Evolutionary conservation across 2,797 vertebrate genomes (phyloP).

Genomic region (Tympanoctomys barrerae): DNA sequence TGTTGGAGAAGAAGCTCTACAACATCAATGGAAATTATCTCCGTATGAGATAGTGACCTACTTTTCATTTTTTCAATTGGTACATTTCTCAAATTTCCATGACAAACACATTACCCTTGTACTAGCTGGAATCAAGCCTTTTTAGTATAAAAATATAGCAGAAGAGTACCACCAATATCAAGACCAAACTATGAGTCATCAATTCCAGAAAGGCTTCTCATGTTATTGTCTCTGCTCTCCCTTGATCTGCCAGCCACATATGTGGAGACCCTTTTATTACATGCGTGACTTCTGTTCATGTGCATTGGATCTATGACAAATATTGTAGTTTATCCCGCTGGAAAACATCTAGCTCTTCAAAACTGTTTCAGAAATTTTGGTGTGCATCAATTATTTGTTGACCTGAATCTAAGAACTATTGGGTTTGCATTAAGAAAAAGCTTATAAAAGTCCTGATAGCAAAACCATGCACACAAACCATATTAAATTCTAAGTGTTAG

Average conservation of each 20-base stretch:
- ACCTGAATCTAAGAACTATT: background rate
- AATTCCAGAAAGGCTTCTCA: background rate
- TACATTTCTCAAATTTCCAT: background rate
- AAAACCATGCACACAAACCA: background rate
- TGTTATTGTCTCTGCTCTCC: background rate
- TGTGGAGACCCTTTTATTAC: background rate
- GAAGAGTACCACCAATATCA: background rate
- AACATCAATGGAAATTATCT: background rate
- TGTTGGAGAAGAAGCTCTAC: background rate
- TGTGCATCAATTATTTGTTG: background rate
- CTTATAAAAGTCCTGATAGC: background rate
- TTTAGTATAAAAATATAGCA: background rate
- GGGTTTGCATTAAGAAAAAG: background rate
- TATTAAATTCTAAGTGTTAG: background rate
- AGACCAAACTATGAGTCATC: background rate
- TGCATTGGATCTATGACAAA: background rate
- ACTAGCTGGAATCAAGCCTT: background rate
- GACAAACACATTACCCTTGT: background rate
- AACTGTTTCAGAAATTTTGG: rapidly evolving
- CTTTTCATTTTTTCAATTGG: background rate
- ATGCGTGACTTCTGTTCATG: background rate
- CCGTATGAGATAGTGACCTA: background rate
- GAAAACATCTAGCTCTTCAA: background rate
- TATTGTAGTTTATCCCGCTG: rapidly evolving
- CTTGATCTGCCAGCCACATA: background rate